Base-by-base conservation (phyloP, 2,888 invertebrate genomes). In the Drosophila infuscata region DNA sequence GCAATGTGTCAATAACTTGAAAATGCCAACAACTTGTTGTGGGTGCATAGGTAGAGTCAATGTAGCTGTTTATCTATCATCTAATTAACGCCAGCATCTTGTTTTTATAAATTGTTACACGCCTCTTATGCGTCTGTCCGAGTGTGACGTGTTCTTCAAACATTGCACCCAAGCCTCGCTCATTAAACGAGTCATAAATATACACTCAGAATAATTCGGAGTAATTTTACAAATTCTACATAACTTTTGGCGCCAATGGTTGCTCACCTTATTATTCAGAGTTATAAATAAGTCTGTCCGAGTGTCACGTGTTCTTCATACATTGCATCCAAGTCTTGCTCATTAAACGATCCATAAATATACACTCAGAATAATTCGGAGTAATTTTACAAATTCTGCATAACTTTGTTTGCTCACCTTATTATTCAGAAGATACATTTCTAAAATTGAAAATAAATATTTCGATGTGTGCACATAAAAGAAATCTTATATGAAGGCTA, bases 61-160 rank as follows among this genome's bases (percentile, higher is more conserved):
- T 32, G 29, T 33, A 15, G 17, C 59, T 67, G 35, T 61, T 56
- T 66, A 73, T 70, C 70, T 56, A 65, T 70, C 52, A 66, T 65
- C 66, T 74, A 71, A 74, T 83, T 88, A 81, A 73, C 61, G 70
- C 52, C 60, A 56, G 68, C 63, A 15, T 60, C 56, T 59, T 59
- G 68, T 75, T 71, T 74, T 46, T 67, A 82, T 77, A 72, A 81
- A 66, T 76, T 73, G 59, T 69, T 69, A 59, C 74, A 79, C 76
- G 84, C 69, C 78, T 71, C 35, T 38, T 57, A 35, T 65, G 71
- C 65, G 70, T 68, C 81, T 76, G 81, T 63, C 73, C 76, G 65
- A 79, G 66, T 86, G 81, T 79, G 82, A 88, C 87, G 87, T 88
- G 90, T 87, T 87, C 83, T 90, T 86, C 82, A 87, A 76, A 86